A percentile compares a stretch with the other conserved stretches of the same genome.
Conservation (phyloP, 92 coral and sea anemone genomes). For the Porites cylindrica region DNA sequence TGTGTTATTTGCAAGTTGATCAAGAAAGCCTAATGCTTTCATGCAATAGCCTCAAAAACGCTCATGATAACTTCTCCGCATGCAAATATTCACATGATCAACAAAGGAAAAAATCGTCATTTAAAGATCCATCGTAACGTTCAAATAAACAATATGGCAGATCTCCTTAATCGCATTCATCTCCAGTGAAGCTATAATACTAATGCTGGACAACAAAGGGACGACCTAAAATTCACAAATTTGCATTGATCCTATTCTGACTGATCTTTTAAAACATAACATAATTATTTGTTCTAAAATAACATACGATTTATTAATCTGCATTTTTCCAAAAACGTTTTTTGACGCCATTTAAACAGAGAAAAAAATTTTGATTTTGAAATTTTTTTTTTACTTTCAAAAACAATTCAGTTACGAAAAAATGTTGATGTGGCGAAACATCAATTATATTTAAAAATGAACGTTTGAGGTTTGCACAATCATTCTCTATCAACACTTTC, state of each 20-base stretch:
- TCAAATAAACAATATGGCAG: not conserved
- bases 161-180: not conserved
- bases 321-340: too few species aligned
- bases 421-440: not conserved
- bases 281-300: not conserved
- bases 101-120: not conserved
- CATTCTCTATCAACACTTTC: not conserved
- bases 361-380: not conserved
- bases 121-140: not conserved
- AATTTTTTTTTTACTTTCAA: not conserved
- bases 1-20: constrained; percentile 3
- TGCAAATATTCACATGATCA: constrained; percentile 16
- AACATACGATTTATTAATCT: not conserved
- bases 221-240: not conserved
- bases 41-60: constrained; percentile 4
- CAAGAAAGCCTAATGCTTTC: not conserved
- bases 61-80: not conserved
- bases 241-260: not conserved
- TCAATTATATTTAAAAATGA: not conserved
- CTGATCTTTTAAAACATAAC: not conserved
- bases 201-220: not conserved
- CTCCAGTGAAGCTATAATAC: not conserved
- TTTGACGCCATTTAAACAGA: too few species aligned
- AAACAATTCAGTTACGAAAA: not conserved
- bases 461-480: not conserved